phyloP scores from a whole-genome alignment of 2,888 invertebrate genomes.

The Oligia fasciuncula region DNA sequence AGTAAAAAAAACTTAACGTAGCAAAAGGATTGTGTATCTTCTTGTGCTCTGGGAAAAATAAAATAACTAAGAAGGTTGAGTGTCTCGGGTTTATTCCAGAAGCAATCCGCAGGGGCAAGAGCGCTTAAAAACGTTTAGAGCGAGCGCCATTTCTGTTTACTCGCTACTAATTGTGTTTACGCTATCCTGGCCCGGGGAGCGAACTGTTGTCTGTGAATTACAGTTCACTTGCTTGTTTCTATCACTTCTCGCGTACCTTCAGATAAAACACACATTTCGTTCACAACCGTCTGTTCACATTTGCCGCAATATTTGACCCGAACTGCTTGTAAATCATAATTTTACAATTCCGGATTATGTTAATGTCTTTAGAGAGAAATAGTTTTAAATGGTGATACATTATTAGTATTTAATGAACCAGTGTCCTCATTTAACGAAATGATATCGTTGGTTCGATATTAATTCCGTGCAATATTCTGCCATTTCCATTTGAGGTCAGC shows the following conservation, averaged over 20 bases:
- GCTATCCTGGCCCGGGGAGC: background rate
- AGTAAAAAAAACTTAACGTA: conserved; percentile 2
- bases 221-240: conserved; percentile 11
- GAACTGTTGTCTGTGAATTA: background rate
- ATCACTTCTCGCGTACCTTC: conserved; percentile 8
- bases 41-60: conserved; percentile 7
- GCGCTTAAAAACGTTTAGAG: conserved; percentile 34
- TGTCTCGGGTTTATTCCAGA: conserved; percentile 20
- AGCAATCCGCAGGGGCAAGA: conserved; percentile 2
- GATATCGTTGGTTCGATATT: conserved; percentile 26
- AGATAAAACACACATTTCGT: background rate
- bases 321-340: conserved; percentile 11
- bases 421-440: conserved; percentile 40
- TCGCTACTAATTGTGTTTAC: conserved; percentile 53
- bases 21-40: conserved; percentile 8
- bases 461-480: conserved; percentile 31
- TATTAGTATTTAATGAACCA: conserved; percentile 34
- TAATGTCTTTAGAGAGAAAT: conserved; percentile 34
- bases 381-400: conserved; percentile 23
- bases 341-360: conserved; percentile 23
- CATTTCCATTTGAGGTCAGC: conserved; percentile 44
- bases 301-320: conserved; percentile 15
- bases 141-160: conserved; percentile 46
- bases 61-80: background rate
- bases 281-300: background rate